Base-by-base conservation (phyloP, 2,113 vertebrate genomes). In the Anarhynchus alexandrinus region DNA sequence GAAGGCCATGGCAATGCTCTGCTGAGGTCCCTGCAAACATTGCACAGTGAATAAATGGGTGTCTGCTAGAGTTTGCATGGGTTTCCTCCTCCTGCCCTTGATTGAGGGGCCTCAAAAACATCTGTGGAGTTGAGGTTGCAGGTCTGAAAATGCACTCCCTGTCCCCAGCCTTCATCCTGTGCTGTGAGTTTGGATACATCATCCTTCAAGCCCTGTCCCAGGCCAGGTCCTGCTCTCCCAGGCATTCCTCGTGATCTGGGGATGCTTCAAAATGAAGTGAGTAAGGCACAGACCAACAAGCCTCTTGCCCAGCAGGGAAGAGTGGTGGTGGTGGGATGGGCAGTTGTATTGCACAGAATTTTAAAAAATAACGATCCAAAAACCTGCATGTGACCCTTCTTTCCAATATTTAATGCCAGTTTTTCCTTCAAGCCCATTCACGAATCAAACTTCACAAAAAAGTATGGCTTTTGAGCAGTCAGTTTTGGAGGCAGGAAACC, bases 171-270 rank as follows among this genome's bases (percentile, higher is more conserved):
- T 51, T 45, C 3, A 7, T 47, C 59, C 82, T 20, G 34, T 10
- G 43, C 38, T 30, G 15, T 13, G 14, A 38, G 16, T 49, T 51
- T 26, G 36, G 65, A 30, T 14, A 15, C 42, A 15, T 32, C 11
- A 2, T 36, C 59, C 66, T 51, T 30, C 43, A 10, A 22, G 30
- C 21, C 20, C 19, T 29, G 49, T 14, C 51, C 72, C 45, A 25
- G 15, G 29, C n/a, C 80, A 23, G 29, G 16, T 30, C 22, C 76
- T 87, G 49, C 82, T 21, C 40, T 27, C 15, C 49, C 10, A 4
- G 12, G 43, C 6, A 3, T 10, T 83, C 25, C 36, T 21, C 1
- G 0, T 1, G 4, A 4, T 10, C 40, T 47, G 49, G 11, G 11
- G 85, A 12, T 38, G 32, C 52, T 93, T 22, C 0, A 0, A 51